phyloP scores from a whole-genome alignment of 30 jellyfish, hydroid and myxozoan species.

The Hydractinia symbiolongicarpus region DNA sequence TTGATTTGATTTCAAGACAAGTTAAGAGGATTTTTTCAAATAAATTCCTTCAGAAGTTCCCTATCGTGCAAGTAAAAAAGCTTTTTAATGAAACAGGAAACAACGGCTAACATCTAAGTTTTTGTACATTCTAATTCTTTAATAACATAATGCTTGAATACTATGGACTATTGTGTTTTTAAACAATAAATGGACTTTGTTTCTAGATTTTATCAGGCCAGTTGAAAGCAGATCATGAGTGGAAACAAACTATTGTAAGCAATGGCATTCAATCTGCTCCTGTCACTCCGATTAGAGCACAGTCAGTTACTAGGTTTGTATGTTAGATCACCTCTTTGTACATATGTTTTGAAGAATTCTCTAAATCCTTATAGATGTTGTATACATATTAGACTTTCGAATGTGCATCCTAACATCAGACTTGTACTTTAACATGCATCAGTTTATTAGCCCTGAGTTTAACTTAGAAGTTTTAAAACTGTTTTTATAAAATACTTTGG shows the following conservation, averaged over 20 bases:
- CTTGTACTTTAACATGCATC: background rate
- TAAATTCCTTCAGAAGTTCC: too few species aligned
- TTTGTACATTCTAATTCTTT: background rate
- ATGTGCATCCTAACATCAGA: too few species aligned
- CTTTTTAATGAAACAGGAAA: background rate
- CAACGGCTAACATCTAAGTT: background rate
- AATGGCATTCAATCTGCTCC: conserved; percentile 38
- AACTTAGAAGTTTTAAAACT: background rate
- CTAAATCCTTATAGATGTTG: too few species aligned
- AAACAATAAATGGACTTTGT: background rate
- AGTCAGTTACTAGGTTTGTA: background rate
- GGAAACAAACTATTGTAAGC: conserved; percentile 6
- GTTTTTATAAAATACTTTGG: background rate
- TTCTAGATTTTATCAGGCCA: conserved; percentile 29
- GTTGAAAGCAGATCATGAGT: background rate
- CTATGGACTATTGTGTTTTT: background rate
- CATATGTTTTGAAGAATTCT: too few species aligned
- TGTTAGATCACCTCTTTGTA: background rate
- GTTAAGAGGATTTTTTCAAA: too few species aligned
- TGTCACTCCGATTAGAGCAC: conserved; percentile 23
- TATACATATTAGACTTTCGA: too few species aligned
- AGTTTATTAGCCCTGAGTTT: background rate
- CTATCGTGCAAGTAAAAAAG: background rate
- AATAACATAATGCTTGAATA: background rate
- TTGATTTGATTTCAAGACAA: too few species aligned